Evolutionary conservation across 2,113 vertebrate species (phyloP).

Genomic region (Paradoxurus hermaphroditus): DNA sequence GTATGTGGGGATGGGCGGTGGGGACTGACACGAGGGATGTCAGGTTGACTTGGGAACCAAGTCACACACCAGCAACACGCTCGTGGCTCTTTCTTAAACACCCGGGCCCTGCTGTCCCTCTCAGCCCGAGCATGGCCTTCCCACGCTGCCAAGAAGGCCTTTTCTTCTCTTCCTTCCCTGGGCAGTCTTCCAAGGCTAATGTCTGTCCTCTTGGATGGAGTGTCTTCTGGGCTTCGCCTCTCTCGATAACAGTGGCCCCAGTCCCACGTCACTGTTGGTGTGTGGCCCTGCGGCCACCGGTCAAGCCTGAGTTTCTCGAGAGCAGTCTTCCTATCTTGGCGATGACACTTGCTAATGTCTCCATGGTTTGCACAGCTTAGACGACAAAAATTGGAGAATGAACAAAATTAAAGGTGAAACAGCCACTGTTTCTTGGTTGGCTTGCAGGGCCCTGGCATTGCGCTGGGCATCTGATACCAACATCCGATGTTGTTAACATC

Average conservation of each 20-base stretch:
- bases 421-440: neutral
- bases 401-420: neutral
- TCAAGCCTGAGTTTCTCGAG: neutral
- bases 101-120: neutral
- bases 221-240: neutral
- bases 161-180: too few relatives aligned
- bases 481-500: accelerated
- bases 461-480: accelerated
- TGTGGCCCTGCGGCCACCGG: accelerated
- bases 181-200: neutral
- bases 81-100: neutral
- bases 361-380: neutral
- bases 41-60: neutral
- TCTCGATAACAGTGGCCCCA: accelerated
- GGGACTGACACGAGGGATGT: accelerated
- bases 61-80: accelerated
- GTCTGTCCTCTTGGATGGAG: neutral
- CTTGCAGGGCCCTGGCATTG: accelerated
- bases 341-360: accelerated
- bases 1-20: accelerated
- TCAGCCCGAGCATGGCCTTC: accelerated
- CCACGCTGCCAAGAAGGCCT: accelerated
- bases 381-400: accelerated
- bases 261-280: neutral
- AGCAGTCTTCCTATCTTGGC: neutral